Percentiles rank a stretch among this genome's conserved stretches.
Conservation (phyloP, 2,888 invertebrate genomes). For the Empis livida region DNA sequence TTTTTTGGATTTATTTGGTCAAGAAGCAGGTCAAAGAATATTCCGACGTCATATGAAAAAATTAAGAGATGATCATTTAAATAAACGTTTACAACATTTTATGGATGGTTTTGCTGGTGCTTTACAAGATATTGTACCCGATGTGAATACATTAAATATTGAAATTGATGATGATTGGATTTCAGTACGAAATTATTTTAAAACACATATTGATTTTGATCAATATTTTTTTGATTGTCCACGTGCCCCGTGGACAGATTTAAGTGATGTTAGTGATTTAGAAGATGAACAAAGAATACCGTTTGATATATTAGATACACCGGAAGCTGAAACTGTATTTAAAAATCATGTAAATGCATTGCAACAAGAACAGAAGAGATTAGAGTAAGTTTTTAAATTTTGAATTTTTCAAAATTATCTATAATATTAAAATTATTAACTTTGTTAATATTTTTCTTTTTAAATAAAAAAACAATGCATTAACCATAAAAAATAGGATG, state of each 20-base stretch:
- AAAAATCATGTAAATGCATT: conserved; percentile 82
- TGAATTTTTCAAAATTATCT: neutral
- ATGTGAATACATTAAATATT: conserved; percentile 50
- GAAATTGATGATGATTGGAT: conserved; percentile 67
- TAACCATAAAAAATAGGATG: conserved; percentile 27
- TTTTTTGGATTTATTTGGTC: conserved; percentile 80
- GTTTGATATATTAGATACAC: conserved; percentile 79
- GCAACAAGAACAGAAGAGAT: conserved; percentile 81
- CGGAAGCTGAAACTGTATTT: conserved; percentile 85
- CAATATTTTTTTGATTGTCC: conserved; percentile 82
- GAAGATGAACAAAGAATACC: conserved; percentile 69
- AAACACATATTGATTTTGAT: conserved; percentile 84
- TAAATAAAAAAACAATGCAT: neutral
- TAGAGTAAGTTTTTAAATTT: conserved; percentile 79
- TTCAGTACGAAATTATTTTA: conserved; percentile 70
- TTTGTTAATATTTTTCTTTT: neutral
- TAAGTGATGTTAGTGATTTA: conserved; percentile 46
- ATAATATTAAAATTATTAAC: neutral
- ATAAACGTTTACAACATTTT: conserved; percentile 61
- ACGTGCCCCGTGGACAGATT: conserved; percentile 64
- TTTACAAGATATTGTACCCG: conserved; percentile 65
- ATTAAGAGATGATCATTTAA: conserved; percentile 67
- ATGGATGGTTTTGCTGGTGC: conserved; percentile 65
- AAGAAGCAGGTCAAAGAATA: conserved; percentile 64
- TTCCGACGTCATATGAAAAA: conserved; percentile 69